A percentile compares a stretch with the other conserved stretches of the same genome.
Evolutionary conservation across 2,888 invertebrate species (phyloP).

Genomic region (Callyntrura guangdongensis): DNA sequence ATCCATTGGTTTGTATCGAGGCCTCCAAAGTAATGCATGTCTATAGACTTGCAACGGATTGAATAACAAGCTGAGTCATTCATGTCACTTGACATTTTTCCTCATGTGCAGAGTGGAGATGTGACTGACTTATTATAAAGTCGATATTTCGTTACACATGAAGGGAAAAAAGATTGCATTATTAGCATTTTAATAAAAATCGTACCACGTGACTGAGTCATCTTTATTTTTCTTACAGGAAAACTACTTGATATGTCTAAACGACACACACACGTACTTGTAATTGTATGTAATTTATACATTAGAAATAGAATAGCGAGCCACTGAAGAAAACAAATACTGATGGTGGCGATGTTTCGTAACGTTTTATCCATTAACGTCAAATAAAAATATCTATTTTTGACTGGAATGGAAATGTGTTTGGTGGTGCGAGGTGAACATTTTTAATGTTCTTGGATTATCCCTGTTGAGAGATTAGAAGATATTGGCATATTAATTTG

Average conservation of each 20-base stretch:
- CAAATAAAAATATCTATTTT: background rate
- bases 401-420: slow-evolving; percentile 6
- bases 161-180: background rate
- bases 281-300: too few species aligned
- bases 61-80: too few species aligned
- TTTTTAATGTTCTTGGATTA: background rate
- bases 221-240: slow-evolving; percentile 3
- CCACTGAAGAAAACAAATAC: background rate
- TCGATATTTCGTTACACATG: background rate
- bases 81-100: too few species aligned
- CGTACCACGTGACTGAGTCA: slow-evolving; percentile 20
- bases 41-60: too few species aligned
- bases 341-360: background rate
- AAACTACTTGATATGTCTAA: too few species aligned
- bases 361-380: background rate
- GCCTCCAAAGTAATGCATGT: too few species aligned
- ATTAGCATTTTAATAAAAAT: slow-evolving; percentile 17
- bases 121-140: background rate
- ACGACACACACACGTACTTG: too few species aligned
- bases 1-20: too few species aligned
- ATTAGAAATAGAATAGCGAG: too few species aligned
- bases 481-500: background rate
- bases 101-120: background rate
- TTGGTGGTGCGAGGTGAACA: background rate
- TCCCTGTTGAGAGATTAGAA: background rate